These are phyloP conservation scores for Lucinisca nassula DNA, from an alignment of 2,888 invertebrate genomes.

Conservation along the genomic window DNA sequence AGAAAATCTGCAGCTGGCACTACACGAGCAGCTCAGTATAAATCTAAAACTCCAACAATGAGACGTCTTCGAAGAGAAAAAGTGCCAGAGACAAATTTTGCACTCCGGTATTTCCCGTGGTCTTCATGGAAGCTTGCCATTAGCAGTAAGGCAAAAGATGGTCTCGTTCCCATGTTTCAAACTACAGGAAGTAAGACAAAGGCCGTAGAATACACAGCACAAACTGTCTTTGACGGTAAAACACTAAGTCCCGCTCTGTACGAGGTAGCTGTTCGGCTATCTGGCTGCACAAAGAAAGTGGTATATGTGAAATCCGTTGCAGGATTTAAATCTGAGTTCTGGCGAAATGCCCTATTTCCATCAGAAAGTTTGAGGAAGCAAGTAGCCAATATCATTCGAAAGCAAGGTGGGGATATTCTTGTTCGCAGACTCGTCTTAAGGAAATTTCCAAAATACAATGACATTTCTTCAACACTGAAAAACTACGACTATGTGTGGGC, in stretches of 20 bases:
- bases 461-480: not conserved
- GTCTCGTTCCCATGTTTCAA: not conserved
- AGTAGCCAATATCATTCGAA: constrained; percentile 19
- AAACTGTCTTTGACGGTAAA: not conserved
- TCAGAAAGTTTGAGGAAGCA: not conserved
- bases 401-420: constrained; percentile 13
- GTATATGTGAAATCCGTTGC: not conserved
- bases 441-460: not conserved
- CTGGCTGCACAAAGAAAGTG: constrained; percentile 2
- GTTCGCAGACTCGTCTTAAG: constrained; percentile 20
- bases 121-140: constrained; percentile 29
- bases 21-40: not conserved
- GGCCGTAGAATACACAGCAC: not conserved
- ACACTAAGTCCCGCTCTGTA: not conserved
- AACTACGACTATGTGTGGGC: constrained; percentile 33
- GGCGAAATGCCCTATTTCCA: not conserved
- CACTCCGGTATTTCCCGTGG: constrained; percentile 26
- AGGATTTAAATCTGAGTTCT: not conserved
- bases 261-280: constrained; percentile 18
- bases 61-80: constrained; percentile 18
- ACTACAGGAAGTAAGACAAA: not conserved
- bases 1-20: not conserved
- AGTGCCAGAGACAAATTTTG: constrained; percentile 35
- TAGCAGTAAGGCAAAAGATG: not conserved
- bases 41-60: not conserved